Evolutionary conservation across 2,888 invertebrate species (phyloP).

Genomic region (Pomacea canaliculata): DNA sequence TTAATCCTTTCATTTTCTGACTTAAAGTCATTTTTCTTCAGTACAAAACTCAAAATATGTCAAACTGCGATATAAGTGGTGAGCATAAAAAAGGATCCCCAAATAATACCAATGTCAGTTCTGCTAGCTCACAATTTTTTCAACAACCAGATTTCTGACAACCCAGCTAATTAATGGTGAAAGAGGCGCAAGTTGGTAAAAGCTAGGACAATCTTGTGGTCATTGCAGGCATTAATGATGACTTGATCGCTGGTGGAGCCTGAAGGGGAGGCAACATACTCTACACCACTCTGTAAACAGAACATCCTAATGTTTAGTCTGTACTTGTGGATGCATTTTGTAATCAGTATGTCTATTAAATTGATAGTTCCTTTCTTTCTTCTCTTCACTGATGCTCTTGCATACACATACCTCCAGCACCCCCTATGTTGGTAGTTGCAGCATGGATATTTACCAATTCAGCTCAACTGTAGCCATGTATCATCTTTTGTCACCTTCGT

Average conservation of each 20-base stretch:
- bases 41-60: too few relatives aligned
- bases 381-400: not conserved
- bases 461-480: too few relatives aligned
- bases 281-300: slow-evolving; percentile 87
- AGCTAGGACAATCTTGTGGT: slow-evolving; percentile 86
- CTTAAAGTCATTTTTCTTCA: too few relatives aligned
- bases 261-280: slow-evolving; percentile 91
- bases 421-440: not conserved
- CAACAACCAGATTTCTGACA: too few relatives aligned
- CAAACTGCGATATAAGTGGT: too few relatives aligned
- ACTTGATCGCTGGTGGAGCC: slow-evolving; percentile 94
- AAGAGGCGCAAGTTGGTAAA: slow-evolving; percentile 93
- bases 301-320: too few relatives aligned
- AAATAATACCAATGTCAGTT: too few relatives aligned
- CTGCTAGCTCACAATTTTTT: too few relatives aligned
- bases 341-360: not conserved
- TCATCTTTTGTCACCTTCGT: too few relatives aligned
- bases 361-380: not conserved
- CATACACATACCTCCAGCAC: not conserved
- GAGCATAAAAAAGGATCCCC: too few relatives aligned
- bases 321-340: not conserved
- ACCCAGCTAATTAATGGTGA: slow-evolving; percentile 85
- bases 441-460: too few relatives aligned
- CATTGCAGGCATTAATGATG: slow-evolving; percentile 91
- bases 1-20: too few relatives aligned